phyloP scores from a whole-genome alignment of 2,888 invertebrate genomes.

The Neoaliturus tenellus region DNA sequence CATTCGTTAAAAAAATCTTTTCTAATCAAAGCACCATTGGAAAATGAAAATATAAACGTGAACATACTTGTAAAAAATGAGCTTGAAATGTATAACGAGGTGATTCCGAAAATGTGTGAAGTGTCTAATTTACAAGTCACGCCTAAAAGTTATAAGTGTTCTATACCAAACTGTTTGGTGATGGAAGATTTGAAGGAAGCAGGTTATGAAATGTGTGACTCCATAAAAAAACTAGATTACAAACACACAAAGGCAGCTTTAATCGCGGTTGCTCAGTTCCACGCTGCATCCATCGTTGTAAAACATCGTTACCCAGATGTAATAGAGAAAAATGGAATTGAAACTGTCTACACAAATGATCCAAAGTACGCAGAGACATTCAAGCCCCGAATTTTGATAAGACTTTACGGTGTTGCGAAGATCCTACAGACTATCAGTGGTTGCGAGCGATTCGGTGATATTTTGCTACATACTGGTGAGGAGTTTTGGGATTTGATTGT shows the following conservation, averaged over 20 bases:
- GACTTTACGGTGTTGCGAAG: slow-evolving; percentile 14
- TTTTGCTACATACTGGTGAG: not conserved
- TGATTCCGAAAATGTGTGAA: slow-evolving; percentile 9
- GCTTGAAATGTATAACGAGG: not conserved
- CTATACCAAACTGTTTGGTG: slow-evolving; percentile 30
- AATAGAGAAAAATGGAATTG: slow-evolving; percentile 36
- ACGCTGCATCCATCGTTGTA: slow-evolving; percentile 55
- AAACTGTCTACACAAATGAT: slow-evolving; percentile 56
- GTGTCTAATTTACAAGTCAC: not conserved
- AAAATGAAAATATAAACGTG: not conserved
- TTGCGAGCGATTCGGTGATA: slow-evolving; percentile 1
- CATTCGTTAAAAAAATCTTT: not conserved
- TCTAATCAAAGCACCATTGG: not conserved
- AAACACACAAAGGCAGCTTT: slow-evolving; percentile 54
- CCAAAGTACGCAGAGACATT: slow-evolving; percentile 42
- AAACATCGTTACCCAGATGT: slow-evolving; percentile 44
- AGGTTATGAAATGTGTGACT: slow-evolving; percentile 41
- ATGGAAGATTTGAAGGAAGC: slow-evolving; percentile 54
- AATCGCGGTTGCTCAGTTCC: slow-evolving; percentile 55
- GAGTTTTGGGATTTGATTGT: slow-evolving; percentile 17
- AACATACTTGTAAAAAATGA: not conserved
- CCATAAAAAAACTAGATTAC: slow-evolving; percentile 35
- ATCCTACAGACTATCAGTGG: slow-evolving; percentile 15
- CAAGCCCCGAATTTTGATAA: slow-evolving; percentile 5
- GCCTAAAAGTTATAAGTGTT: not conserved